A percentile compares a stretch with the other conserved stretches of the same genome.
Evolutionary conservation across 2,113 vertebrate genomes (phyloP).

Genomic region (Eclectus roratus): DNA sequence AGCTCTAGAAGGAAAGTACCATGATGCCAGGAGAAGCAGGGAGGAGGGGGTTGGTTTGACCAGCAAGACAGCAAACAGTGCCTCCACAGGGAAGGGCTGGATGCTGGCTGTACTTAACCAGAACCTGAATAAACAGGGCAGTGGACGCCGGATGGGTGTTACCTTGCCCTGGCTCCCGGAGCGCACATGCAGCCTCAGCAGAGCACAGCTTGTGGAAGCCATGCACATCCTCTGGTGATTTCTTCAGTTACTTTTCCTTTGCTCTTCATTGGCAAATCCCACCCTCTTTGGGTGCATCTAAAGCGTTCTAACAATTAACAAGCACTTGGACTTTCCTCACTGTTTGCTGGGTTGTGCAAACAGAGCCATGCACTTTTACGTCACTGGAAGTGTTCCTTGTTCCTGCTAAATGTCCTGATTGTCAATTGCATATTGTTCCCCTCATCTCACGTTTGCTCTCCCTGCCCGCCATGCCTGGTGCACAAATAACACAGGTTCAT

Average conservation of each 20-base stretch:
- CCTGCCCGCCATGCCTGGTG: background rate
- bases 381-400: background rate
- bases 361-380: background rate
- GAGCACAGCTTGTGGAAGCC: background rate
- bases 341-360: background rate
- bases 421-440: rapidly evolving
- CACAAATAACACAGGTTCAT: background rate
- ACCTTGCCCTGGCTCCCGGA: background rate
- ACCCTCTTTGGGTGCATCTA: background rate
- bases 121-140: background rate
- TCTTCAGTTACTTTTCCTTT: background rate
- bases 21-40: background rate
- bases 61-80: background rate
- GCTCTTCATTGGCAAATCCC: background rate
- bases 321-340: rapidly evolving
- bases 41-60: background rate
- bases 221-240: rapidly evolving
- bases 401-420: rapidly evolving
- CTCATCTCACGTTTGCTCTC: rapidly evolving
- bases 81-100: background rate
- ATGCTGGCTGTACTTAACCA: background rate
- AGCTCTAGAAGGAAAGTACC: background rate
- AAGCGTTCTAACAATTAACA: background rate
- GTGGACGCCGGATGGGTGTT: background rate
- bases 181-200: rapidly evolving